Evolutionary conservation across 2,888 invertebrate species (phyloP).

Genomic region (Hemithea aestivaria): DNA sequence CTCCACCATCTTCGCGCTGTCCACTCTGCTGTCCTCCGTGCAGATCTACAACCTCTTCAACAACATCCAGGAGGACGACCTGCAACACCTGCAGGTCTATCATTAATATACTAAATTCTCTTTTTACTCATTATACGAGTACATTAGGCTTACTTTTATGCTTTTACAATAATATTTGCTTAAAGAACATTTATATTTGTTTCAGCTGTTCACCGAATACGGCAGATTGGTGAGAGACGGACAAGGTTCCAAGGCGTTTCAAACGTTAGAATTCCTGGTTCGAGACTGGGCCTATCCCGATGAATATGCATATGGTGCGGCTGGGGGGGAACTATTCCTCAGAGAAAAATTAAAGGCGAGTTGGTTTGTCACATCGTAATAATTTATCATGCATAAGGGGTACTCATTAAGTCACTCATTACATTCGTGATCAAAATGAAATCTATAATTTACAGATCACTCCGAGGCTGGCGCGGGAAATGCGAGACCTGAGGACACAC

Average conservation of each 20-base stretch:
- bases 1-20: slow-evolving; percentile 82
- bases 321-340: too few relatives aligned
- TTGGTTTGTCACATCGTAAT: neutral
- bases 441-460: too few relatives aligned
- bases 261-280: neutral
- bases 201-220: neutral
- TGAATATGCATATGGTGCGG: neutral
- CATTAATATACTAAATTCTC: slow-evolving; percentile 3
- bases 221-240: too few relatives aligned
- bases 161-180: too few relatives aligned
- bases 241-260: too few relatives aligned
- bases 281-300: neutral
- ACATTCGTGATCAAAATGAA: too few relatives aligned
- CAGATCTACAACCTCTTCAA: slow-evolving; percentile 89
- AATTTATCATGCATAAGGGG: too few relatives aligned
- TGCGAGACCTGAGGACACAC: slow-evolving; percentile 18
- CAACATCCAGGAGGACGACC: slow-evolving; percentile 95
- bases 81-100: slow-evolving; percentile 93
- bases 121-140: too few relatives aligned
- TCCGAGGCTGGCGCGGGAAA: slow-evolving; percentile 5
- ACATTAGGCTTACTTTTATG: too few relatives aligned
- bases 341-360: too few relatives aligned
- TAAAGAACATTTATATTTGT: too few relatives aligned
- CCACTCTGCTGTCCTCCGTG: slow-evolving; percentile 95
- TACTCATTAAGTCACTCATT: too few relatives aligned